Conservation (phyloP, 2,113 vertebrate genomes). For the Tachysurus fulvidraco region DNA sequence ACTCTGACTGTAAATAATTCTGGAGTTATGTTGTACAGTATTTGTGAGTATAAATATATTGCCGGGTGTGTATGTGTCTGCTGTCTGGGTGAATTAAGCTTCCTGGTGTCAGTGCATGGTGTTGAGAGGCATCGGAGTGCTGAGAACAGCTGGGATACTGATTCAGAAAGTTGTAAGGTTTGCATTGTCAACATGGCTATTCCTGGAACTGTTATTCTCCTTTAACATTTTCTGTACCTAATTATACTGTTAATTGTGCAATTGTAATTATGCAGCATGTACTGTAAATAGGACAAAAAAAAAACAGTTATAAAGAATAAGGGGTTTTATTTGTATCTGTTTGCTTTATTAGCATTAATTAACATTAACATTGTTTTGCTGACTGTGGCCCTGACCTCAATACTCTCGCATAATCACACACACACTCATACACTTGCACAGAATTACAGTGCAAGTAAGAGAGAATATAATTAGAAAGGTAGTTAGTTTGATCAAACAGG, state of each 20-base stretch:
- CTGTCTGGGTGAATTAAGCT: constrained; percentile 19
- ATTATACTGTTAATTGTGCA: constrained; percentile 6
- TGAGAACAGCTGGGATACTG: constrained; percentile 45
- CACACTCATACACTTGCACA: no score
- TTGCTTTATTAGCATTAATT: background rate
- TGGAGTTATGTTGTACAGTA: background rate
- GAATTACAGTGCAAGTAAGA: no score
- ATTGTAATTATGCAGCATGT: background rate
- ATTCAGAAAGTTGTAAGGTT: constrained; percentile 50
- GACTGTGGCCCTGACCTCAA: background rate
- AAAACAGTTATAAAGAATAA: background rate
- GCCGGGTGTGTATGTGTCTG: constrained; percentile 8
- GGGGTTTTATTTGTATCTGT: background rate
- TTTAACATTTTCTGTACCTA: constrained; percentile 39
- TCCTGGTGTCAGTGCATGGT: constrained; percentile 21
- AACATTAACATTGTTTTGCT: background rate
- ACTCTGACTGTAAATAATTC: background rate
- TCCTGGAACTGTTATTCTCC: constrained; percentile 25
- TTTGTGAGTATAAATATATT: background rate
- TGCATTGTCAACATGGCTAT: constrained; percentile 30
- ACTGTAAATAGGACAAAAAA: background rate
- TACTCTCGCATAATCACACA: background rate
- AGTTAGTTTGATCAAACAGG: no score
- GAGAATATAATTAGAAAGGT: no score
- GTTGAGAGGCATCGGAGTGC: constrained; percentile 31